Conservation (phyloP, 2,888 invertebrate species). For the Agriopis aurantiaria region DNA sequence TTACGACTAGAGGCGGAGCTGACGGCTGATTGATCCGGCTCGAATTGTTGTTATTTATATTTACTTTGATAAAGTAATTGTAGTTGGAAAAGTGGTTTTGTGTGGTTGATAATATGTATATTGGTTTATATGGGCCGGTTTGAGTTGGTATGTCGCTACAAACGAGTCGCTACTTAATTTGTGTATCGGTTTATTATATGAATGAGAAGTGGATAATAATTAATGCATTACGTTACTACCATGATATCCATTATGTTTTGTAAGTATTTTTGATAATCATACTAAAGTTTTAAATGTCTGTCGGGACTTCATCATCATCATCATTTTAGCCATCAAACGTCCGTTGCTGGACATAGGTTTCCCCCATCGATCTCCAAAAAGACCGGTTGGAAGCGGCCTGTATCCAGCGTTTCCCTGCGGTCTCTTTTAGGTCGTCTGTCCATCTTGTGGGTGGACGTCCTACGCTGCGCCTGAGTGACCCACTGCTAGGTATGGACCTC, state of each 20-base stretch:
- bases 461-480: too few species aligned
- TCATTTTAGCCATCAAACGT: too few species aligned
- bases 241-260: neutral
- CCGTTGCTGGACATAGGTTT: too few species aligned
- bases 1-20: conserved; percentile 42
- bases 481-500: too few species aligned
- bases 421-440: too few species aligned
- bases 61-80: conserved; percentile 39
- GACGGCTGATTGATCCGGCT: conserved; percentile 41
- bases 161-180: conserved; percentile 21
- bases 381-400: too few species aligned
- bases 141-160: conserved; percentile 21
- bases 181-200: neutral
- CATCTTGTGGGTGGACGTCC: too few species aligned
- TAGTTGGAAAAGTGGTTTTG: conserved; percentile 18
- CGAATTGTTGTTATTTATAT: conserved; percentile 39
- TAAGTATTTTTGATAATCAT: too few species aligned
- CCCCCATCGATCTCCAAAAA: too few species aligned
- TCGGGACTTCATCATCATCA: too few species aligned
- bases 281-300: too few species aligned
- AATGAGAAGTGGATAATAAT: neutral
- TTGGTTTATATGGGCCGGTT: conserved; percentile 15
- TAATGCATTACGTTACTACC: neutral
- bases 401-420: too few species aligned
- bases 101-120: conserved; percentile 19